Percentiles rank a stretch among this genome's conserved stretches.
Conservation (phyloP, 2,888 invertebrate species). For the Agonopterix heracliana region DNA sequence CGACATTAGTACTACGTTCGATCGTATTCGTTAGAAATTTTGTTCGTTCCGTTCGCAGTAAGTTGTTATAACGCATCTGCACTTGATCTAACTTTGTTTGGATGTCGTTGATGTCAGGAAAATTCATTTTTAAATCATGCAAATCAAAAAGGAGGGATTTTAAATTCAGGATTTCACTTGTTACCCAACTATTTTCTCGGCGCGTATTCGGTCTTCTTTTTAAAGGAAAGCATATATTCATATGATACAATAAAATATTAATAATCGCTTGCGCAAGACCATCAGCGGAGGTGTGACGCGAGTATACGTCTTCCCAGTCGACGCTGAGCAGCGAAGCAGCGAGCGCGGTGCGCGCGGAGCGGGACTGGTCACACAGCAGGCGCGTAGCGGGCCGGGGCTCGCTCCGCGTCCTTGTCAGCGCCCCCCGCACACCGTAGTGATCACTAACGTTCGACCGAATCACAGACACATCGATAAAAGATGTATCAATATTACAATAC, state of each 20-base stretch:
- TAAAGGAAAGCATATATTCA: not conserved
- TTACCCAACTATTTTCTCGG: not conserved
- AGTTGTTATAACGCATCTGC: no score
- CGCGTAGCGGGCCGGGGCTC: not conserved
- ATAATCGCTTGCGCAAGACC: constrained; percentile 1
- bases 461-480: no score
- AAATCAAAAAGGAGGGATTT: no score
- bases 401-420: not conserved
- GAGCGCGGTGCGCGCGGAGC: not conserved
- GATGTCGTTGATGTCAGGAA: no score
- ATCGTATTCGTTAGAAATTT: no score
- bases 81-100: no score
- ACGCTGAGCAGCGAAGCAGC: not conserved
- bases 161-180: no score
- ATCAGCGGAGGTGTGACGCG: not conserved
- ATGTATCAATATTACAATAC: not conserved
- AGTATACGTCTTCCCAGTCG: not conserved
- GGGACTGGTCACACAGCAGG: not conserved
- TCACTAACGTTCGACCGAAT: constrained; percentile 1
- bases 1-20: no score
- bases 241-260: not conserved
- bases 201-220: not conserved
- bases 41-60: no score
- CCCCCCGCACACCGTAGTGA: constrained; percentile 2
- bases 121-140: no score